Conservation (phyloP, 2,797 vertebrate species). For the Hippoglossus hippoglossus region DNA sequence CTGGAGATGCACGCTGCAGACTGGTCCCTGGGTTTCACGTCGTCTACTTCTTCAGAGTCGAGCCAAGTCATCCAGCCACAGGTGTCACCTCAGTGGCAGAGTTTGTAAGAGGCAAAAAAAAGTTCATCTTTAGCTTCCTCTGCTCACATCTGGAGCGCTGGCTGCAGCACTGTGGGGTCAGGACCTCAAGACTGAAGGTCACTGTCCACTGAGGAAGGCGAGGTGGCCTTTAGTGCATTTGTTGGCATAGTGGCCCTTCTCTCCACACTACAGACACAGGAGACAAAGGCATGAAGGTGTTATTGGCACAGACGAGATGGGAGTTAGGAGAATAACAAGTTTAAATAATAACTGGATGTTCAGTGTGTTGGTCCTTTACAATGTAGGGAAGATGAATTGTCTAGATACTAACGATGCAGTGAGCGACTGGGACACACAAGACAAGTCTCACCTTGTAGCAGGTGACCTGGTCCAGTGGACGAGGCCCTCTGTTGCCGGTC, state of each 20-base stretch:
- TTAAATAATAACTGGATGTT: not conserved
- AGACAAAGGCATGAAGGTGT: not conserved
- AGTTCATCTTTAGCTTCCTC: conserved; percentile 25
- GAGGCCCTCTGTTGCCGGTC: conserved; percentile 90
- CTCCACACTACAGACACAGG: conserved; percentile 89
- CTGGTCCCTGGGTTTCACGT: conserved; percentile 19
- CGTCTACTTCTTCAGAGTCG: not conserved
- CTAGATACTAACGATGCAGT: not conserved
- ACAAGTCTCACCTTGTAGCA: conserved; percentile 93
- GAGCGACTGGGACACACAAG: not conserved
- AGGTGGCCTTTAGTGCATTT: conserved; percentile 99
- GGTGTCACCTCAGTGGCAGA: conserved; percentile 2
- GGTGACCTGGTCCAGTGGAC: conserved; percentile 97
- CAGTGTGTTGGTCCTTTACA: not conserved
- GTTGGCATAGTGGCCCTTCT: conserved; percentile 99
- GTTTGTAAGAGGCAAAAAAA: conserved; percentile 21
- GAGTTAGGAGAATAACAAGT: not conserved
- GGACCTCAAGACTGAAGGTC: conserved; percentile 26
- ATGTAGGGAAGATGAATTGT: too few species aligned
- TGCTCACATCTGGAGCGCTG: not conserved
- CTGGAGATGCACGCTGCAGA: conserved; percentile 8
- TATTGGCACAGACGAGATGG: not conserved
- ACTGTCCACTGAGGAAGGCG: conserved; percentile 98
- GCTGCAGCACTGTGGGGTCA: conserved; percentile 21
- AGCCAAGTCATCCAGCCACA: not conserved